phyloP scores from a whole-genome alignment of 2,888 invertebrate species.

The Drosophila paranaensis region DNA sequence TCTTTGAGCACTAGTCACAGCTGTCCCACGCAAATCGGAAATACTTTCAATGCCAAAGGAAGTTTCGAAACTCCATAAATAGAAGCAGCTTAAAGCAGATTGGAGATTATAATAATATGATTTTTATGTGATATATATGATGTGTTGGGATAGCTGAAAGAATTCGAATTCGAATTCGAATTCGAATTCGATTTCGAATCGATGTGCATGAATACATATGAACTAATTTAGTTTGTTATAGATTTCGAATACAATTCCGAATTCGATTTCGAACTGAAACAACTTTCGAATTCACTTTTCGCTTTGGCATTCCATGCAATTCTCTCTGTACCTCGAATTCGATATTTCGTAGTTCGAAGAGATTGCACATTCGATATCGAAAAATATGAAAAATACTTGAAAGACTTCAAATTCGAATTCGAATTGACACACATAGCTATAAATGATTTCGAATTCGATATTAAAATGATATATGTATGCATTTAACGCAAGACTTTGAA shows the following conservation, averaged over 20 bases:
- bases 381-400: not conserved
- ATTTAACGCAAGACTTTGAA: not conserved
- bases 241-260: too few species aligned
- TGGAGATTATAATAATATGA: not conserved
- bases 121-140: not conserved
- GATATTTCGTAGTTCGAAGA: too few species aligned
- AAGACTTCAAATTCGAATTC: not conserved
- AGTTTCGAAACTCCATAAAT: not conserved
- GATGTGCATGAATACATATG: not conserved
- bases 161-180: not conserved
- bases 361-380: too few species aligned
- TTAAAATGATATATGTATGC: too few species aligned
- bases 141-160: not conserved
- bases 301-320: not conserved
- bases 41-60: not conserved
- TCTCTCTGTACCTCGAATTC: too few species aligned
- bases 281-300: too few species aligned
- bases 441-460: not conserved
- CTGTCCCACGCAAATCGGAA: conserved; percentile 16
- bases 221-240: too few species aligned
- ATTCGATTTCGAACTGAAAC: not conserved
- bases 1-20: conserved; percentile 22
- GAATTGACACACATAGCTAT: not conserved
- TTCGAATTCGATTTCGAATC: not conserved
- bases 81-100: not conserved